Base-by-base conservation (phyloP, 2,888 invertebrate species). In the Dynastes maya region DNA sequence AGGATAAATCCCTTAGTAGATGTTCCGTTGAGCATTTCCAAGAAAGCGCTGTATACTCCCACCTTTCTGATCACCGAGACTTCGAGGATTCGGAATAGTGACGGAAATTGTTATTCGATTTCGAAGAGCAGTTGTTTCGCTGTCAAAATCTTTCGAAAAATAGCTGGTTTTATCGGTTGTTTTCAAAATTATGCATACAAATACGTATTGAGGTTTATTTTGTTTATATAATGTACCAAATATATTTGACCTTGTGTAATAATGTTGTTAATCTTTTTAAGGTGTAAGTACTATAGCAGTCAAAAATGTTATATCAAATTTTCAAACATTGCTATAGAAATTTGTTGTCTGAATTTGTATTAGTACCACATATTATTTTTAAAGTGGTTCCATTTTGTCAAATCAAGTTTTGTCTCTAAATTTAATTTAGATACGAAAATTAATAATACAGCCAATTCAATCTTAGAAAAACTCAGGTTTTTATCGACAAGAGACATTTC, bases 161-260 rank as follows among this genome's bases (percentile, higher is more conserved):
- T 79, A 32, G 77, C 58, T 49, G 40, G 67, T 49, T 32, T 74
- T 11, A 75, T 79, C n/a, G 74, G 65, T 51, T 77, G 32, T 37
- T 64, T 74, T 11, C 79, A 77, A 77, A 72, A 74, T 58, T 65
- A 49, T 49, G 53, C 79, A 5, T 80, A 81, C 49, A 64, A 78
- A 40, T 80, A 80, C 40, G 77, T 80, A 8, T 70, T 81, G 55
- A 78, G 79, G 49, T 81, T 79, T 61, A 76, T 81, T 74, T 77
- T 81, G 77, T 81, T 81, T 80, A 76, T 81, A 37, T 81, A 76
- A 74, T 68, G 37, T 32, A 29, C 9, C 6, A 63, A 77, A 55
- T 77, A 67, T 32, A 61, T n/a, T 22, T 32, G 5, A 11, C 32
- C 32, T 37, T 37, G 32, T 37, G 5, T 37, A 37, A 37, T 37